Evolutionary conservation across 2,113 vertebrate genomes (phyloP), one percentile per base, ranked within the genome.

Genomic region (Phylloscopus whistleri): DNA sequence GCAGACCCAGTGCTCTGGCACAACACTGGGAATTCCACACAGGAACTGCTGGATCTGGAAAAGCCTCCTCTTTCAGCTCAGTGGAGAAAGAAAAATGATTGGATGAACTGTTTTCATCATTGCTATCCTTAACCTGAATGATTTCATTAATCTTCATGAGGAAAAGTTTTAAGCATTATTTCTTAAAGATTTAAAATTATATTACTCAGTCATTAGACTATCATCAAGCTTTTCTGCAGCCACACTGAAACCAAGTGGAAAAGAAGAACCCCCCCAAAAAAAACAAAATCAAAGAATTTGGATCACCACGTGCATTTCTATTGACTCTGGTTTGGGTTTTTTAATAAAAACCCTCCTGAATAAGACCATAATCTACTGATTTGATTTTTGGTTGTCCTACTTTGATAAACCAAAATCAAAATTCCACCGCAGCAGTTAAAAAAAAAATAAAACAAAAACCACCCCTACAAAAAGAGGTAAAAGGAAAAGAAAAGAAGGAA

Each of bases 21-120:
- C 24, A 35, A 5, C 2, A 0, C 5, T 49, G 39, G 13, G 46
- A 48, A 30, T 28, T 39, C 28, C 31, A 31, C 2, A 20, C 20
- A 56, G 43, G 8, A 84, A 12, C 13, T 66, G 30, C 53, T 67
- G 35, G 17, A 10, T 49, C 24, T 26, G 14, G 59, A 51, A 31
- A 53, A 81, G 12, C 20, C 18, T 66, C 14, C 2, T 51, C 78
- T 55, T 67, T 46, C 60, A 70, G 21, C 41, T 74, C 48, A 41
- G 4, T 11, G 30, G 43, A 11, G 77, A 88, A 86, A 31, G 17
- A 52, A 58, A 24, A 77, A 75, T 7, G 2, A 15, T 8, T 28
- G 43, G 16, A 46, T 11, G 5, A 63, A 23, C 16, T 51, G 20
- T 41, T 13, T 53, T 68, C 23, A 13, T 56, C 44, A 62, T 74